Base-by-base conservation (phyloP, 2,113 vertebrate genomes). In the Dendropsophus ebraccatus region DNA sequence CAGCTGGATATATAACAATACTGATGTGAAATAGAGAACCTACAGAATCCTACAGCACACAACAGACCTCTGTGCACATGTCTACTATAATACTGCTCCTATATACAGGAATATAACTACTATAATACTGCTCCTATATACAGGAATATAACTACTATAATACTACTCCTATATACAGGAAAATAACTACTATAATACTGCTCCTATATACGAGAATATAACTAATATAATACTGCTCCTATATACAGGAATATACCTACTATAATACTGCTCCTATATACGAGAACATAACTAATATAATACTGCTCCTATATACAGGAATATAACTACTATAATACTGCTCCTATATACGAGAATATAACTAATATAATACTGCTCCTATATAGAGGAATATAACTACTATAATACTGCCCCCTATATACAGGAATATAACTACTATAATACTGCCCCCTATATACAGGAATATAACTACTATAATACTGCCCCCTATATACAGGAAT, bases 361-460 rank as follows among this genome's bases (percentile, higher is more conserved):
- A 65, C 60, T 65, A 65, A 25, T 65, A 65, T 65, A 65, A 65
- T 65, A 65, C 60, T 65, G 60, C 60, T 5, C 60, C 60, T 30
- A 65, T 65, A 9, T 65, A 65, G 25, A 16, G 16, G 60, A 65
- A 65, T 65, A 65, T 65, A 65, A 65, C 60, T 65, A 65, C 25
- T 65, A 65, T 65, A 65, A 65, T 65, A 65, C 60, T 65, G 60
- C 60, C 12, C 60, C 60, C n/a, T 65, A 65, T 67, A 17, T 28
- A 65, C 60, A 65, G 16, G 25, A 65, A 65, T 65, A 65, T 65
- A 67, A 67, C 62, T 67, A 32, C 62, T 67, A 67, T 67, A 67
- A 67, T 67, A 67, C 62, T 32, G 28, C 60, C 54, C 10, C 54
- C 54, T 56, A 56, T 56, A 5, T 56, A 56, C 21, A 56, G 23